Evolutionary conservation across 1,140 invertebrate species (phyloP).

Genomic region (Agrypnia vestita): DNA sequence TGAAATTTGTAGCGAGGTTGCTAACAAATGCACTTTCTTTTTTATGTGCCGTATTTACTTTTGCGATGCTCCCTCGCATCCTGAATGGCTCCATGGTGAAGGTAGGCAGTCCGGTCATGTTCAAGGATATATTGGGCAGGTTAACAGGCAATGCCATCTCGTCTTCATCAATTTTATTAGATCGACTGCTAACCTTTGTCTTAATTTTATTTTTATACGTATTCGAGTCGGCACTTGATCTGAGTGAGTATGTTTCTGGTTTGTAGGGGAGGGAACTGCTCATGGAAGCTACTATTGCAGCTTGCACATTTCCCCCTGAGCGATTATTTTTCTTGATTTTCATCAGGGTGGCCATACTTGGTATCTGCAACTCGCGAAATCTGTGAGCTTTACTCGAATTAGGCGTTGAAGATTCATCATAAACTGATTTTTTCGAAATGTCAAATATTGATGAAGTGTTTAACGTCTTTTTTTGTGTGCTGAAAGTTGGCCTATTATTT

Average conservation of each 20-base stretch:
- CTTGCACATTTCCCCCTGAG: conserved; percentile 30
- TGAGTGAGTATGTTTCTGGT: conserved; percentile 26
- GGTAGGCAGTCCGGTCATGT: conserved; percentile 26
- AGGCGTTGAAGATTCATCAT: conserved; percentile 15
- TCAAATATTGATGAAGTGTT: conserved; percentile 26
- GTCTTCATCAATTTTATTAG: conserved; percentile 16
- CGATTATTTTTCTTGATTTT: conserved; percentile 52
- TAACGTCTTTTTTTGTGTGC: conserved; percentile 20
- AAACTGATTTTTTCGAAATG: conserved; percentile 12
- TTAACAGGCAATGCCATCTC: conserved; percentile 38
- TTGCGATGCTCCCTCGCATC: not conserved
- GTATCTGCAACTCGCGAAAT: conserved; percentile 44
- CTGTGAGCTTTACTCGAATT: not conserved
- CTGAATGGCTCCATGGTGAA: conserved; percentile 34
- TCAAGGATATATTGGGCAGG: conserved; percentile 23
- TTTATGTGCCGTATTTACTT: conserved; percentile 3
- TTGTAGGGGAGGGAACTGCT: conserved; percentile 48
- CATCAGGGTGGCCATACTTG: conserved; percentile 52
- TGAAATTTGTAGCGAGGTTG: conserved; percentile 28
- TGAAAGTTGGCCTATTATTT: conserved; percentile 7
- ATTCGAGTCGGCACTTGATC: conserved; percentile 2
- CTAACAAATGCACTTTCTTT: conserved; percentile 2
- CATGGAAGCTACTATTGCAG: conserved; percentile 51
- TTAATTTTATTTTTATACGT: conserved; percentile 42
- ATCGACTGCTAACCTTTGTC: conserved; percentile 34